Base-by-base conservation (phyloP, 1,140 invertebrate species). In the Theocolax elegans region DNA sequence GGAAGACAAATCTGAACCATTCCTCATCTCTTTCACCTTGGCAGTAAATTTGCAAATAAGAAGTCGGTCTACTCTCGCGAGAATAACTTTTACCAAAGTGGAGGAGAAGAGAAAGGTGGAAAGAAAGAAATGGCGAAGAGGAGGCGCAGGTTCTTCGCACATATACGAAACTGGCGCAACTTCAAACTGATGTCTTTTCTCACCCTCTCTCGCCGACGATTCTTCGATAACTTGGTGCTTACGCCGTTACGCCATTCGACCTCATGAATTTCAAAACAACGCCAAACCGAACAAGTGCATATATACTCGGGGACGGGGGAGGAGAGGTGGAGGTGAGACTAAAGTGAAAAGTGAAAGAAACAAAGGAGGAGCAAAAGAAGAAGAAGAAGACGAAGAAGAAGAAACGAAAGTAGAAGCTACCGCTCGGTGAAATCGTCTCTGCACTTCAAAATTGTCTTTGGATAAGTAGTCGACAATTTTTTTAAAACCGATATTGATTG, bases 251-350 rank as follows among this genome's bases (percentile, higher is more conserved):
- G 74, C 72, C 72, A 77, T 77, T 78, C 76, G 71, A 67, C 70
- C 73, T 81, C 78, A 80, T 82, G 79, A 82, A 81, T 82, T 82
- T 82, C 75, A 80, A 80, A 81, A 75, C 67, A 70, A 72, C 67
- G 29, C 58, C 49, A 15, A 56, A 66, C 7, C 40, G 56, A 62
- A 60, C 48, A 62, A 72, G 12, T 13, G 40, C 27, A 46, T 69
- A 53, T 53, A 63, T 54, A 46, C 35, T 6, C 21, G 27, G 2
- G 53, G 62, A 68, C 42, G 29, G n/a, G n/a, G n/a, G n/a, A n/a
- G n/a, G n/a, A n/a, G n/a, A n/a, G n/a, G n/a, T n/a, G n/a, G n/a
- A n/a, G n/a, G n/a, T n/a, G n/a, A n/a, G n/a, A n/a, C n/a, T n/a
- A n/a, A n/a, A n/a, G n/a, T n/a, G n/a, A n/a, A n/a, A n/a, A 21